Conservation (phyloP, 35 echinoderm and acorn worm genomes). For the Heliocidaris erythrogramma region DNA sequence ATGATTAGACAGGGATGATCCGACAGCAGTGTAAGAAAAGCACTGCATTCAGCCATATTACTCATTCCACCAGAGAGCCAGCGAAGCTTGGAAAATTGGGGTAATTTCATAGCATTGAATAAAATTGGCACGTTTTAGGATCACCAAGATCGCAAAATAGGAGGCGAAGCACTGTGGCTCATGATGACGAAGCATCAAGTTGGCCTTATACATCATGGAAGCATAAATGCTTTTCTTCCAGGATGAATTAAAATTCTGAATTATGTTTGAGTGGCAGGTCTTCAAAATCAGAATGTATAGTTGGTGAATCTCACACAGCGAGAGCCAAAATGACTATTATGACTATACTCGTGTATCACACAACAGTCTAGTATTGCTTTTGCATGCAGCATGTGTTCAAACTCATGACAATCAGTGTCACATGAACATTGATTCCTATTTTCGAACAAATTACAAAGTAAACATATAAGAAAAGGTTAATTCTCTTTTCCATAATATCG, state of each 20-base stretch:
- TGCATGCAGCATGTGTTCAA: too few species aligned
- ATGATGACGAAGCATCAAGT: neutral
- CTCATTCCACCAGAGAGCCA: neutral
- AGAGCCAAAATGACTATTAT: too few species aligned
- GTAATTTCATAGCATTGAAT: neutral
- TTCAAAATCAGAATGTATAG: too few species aligned
- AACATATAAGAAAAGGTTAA: too few species aligned
- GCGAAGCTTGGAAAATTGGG: neutral
- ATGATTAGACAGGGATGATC: neutral
- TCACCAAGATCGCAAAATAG: neutral
- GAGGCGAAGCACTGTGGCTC: neutral
- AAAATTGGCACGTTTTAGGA: neutral
- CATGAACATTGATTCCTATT: too few species aligned
- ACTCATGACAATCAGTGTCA: too few species aligned
- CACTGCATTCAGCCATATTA: neutral
- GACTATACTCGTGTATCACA: too few species aligned
- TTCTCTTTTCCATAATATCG: too few species aligned
- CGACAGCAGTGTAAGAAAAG: neutral
- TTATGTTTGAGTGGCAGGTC: too few species aligned
- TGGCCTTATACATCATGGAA: neutral
- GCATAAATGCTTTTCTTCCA: neutral
- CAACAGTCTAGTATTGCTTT: too few species aligned
- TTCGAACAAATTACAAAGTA: too few species aligned
- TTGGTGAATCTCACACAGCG: too few species aligned
- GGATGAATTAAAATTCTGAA: neutral